Conservation (phyloP, 2,797 vertebrate genomes). For the Microctenopoma steveboyesi region DNA sequence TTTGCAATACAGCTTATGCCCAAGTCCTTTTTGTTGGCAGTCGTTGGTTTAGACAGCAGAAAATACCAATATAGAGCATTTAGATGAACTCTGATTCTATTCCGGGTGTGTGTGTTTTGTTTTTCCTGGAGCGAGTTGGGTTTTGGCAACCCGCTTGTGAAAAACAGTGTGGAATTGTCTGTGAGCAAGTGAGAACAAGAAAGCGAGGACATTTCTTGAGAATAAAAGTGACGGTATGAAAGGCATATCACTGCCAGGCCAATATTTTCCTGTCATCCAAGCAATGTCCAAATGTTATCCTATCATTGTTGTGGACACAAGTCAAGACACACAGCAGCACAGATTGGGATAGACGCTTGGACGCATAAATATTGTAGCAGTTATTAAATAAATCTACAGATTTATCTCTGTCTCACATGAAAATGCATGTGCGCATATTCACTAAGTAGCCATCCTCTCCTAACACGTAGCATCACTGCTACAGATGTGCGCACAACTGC, state of each 20-base stretch:
- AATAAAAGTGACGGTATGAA: constrained; percentile 66
- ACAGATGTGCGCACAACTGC: constrained; percentile 15
- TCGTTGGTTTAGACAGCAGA: background rate
- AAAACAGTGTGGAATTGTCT: constrained; percentile 31
- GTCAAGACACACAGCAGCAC: constrained; percentile 18
- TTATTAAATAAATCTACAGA: background rate
- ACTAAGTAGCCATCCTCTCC: constrained; percentile 4
- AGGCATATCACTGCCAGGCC: constrained; percentile 59
- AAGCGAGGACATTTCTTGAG: constrained; percentile 37
- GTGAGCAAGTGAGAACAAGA: constrained; percentile 47
- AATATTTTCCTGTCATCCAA: constrained; percentile 61
- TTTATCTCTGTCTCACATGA: background rate
- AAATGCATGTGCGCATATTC: background rate
- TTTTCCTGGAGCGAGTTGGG: constrained; percentile 24
- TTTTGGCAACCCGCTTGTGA: constrained; percentile 31
- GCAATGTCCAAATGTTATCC: constrained; percentile 52
- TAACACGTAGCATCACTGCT: constrained; percentile 24
- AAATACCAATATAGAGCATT: constrained; percentile 4
- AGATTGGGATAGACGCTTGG: background rate
- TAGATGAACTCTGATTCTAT: constrained; percentile 3
- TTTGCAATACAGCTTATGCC: background rate
- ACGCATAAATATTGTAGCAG: background rate
- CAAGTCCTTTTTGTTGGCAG: background rate
- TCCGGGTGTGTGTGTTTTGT: background rate
- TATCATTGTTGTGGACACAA: constrained; percentile 37